Evolutionary conservation across 2,888 invertebrate species (phyloP).

Genomic region (Idaea straminata): DNA sequence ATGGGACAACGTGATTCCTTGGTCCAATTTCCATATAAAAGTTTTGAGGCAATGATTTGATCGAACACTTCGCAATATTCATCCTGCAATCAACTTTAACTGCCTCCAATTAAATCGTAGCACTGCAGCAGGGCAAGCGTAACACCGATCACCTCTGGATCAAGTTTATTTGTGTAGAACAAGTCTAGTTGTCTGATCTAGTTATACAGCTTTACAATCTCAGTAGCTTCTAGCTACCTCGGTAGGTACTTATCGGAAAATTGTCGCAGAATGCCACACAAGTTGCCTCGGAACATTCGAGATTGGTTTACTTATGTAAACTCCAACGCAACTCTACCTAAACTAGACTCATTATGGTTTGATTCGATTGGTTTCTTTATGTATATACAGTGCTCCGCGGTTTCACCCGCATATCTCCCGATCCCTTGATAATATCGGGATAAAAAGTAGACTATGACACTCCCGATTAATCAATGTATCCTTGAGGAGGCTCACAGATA

Average conservation of each 20-base stretch:
- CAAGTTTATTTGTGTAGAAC: constrained; percentile 53
- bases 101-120: constrained; percentile 22
- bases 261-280: constrained; percentile 36
- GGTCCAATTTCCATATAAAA: too few species aligned
- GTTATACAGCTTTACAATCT: constrained; percentile 23
- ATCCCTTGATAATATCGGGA: too few species aligned
- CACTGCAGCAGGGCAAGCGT: constrained; percentile 20
- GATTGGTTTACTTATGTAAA: constrained; percentile 31
- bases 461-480: too few species aligned
- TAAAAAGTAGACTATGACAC: too few species aligned
- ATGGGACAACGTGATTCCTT: too few species aligned
- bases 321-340: too few species aligned
- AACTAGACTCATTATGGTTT: too few species aligned
- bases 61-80: background rate
- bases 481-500: too few species aligned
- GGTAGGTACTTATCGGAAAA: constrained; percentile 44
- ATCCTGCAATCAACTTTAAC: background rate
- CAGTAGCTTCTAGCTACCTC: constrained; percentile 22
- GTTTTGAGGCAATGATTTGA: too few species aligned
- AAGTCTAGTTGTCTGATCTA: constrained; percentile 32
- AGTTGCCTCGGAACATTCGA: constrained; percentile 60
- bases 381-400: too few species aligned
- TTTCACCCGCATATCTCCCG: too few species aligned
- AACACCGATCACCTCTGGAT: constrained; percentile 35
- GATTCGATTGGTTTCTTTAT: too few species aligned